phyloP scores from a whole-genome alignment of 2,797 vertebrate genomes.

The Sarcoramphus papa region DNA sequence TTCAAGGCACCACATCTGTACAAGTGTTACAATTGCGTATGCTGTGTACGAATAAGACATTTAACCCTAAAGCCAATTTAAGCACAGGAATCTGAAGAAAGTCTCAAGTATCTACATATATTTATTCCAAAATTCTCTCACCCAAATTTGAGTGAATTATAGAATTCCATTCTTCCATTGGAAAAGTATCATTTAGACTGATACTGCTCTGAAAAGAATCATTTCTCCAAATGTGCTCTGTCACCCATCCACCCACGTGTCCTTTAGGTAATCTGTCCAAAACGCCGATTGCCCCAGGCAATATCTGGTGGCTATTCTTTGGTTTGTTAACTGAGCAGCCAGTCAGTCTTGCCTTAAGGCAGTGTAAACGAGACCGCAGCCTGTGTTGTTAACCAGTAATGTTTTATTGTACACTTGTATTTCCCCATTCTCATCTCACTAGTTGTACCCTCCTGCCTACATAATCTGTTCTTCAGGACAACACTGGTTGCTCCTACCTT shows the following conservation, averaged over 20 bases:
- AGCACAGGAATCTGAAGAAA: background rate
- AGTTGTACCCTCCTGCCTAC: background rate
- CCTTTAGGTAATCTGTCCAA: background rate
- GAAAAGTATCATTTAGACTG: background rate
- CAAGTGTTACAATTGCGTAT: background rate
- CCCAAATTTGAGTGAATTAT: background rate
- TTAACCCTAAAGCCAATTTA: background rate
- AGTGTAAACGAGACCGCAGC: background rate
- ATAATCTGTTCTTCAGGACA: background rate
- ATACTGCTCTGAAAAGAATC: background rate
- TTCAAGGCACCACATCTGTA: background rate
- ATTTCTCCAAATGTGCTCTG: background rate
- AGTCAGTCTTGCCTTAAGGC: background rate
- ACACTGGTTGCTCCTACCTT: background rate
- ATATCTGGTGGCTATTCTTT: background rate
- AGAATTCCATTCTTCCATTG: background rate
- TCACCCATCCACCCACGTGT: background rate
- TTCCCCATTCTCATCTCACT: background rate
- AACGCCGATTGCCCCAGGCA: rapidly evolving
- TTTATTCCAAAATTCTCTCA: background rate
- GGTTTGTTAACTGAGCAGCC: background rate
- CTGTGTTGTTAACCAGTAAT: background rate
- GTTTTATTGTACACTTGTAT: background rate
- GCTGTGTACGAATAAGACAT: background rate
- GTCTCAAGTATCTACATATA: background rate